Conservation (phyloP, 1,140 invertebrate species). For the Ooceraea biroi region DNA sequence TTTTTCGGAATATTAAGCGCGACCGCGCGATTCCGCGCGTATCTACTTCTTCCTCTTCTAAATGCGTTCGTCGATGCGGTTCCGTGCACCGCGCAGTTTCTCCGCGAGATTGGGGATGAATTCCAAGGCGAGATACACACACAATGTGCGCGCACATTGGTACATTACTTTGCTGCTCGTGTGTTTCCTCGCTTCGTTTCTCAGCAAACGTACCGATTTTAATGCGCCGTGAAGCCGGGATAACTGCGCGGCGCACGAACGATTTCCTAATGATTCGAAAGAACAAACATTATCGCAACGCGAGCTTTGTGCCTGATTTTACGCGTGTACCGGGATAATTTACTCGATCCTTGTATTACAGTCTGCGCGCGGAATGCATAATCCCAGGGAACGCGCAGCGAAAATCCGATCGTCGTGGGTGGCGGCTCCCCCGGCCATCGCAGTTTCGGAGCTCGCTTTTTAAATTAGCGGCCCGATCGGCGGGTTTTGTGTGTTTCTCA, state of each 20-base stretch:
- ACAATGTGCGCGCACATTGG: constrained; percentile 6
- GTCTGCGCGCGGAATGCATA: constrained; percentile 22
- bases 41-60: too few species aligned
- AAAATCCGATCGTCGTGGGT: constrained; percentile 58
- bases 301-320: constrained; percentile 44
- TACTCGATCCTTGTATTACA: constrained; percentile 41
- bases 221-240: constrained; percentile 41
- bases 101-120: constrained; percentile 20
- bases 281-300: constrained; percentile 52
- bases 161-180: background rate
- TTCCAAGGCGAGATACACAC: constrained; percentile 1
- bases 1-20: constrained; percentile 39
- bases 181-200: constrained; percentile 22
- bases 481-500: constrained; percentile 33
- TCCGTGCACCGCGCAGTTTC: too few species aligned
- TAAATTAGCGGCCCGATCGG: constrained; percentile 49
- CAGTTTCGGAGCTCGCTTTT: constrained; percentile 40
- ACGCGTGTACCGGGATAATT: constrained; percentile 42
- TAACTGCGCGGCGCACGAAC: background rate
- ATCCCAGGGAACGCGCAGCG: constrained; percentile 38
- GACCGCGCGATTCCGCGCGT: constrained; percentile 22
- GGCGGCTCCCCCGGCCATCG: constrained; percentile 37
- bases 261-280: constrained; percentile 52
- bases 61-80: too few species aligned
- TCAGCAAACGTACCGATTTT: constrained; percentile 35